A percentile compares a stretch with the other conserved stretches of the same genome.
Evolutionary conservation across 35 echinoderm and acorn worm species (phyloP).

Genomic region (Lytechinus variegatus): DNA sequence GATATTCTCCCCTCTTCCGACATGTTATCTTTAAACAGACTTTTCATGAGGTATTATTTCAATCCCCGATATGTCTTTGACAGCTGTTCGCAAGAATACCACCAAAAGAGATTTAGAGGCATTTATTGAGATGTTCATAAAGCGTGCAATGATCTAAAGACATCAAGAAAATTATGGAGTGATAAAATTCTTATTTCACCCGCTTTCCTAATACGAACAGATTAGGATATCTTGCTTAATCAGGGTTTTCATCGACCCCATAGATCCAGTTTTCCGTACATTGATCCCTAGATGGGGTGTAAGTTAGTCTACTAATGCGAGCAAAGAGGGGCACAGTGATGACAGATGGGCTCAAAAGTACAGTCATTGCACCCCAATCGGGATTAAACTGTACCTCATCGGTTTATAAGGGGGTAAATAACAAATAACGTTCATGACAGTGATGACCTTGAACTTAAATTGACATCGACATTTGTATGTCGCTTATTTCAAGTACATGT

Average conservation of each 20-base stretch:
- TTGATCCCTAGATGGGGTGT: slow-evolving; percentile 26
- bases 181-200: not conserved
- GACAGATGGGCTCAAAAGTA: slow-evolving; percentile 42
- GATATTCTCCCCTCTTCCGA: too few species aligned
- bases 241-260: slow-evolving; percentile 36
- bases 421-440: not conserved
- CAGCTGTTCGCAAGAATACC: not conserved
- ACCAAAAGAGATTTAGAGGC: not conserved
- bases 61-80: not conserved
- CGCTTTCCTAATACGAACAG: slow-evolving; percentile 28
- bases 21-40: not conserved
- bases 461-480: not conserved
- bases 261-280: slow-evolving; percentile 44
- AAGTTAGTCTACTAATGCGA: slow-evolving; percentile 27
- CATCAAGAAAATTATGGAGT: not conserved
- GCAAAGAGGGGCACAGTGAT: slow-evolving; percentile 17
- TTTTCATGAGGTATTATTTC: not conserved
- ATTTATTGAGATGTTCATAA: not conserved
- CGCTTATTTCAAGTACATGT: not conserved
- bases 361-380: slow-evolving; percentile 22
- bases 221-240: slow-evolving; percentile 27
- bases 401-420: not conserved
- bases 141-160: not conserved
- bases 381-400: not conserved
- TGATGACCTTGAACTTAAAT: not conserved